Conservation (phyloP, 2,113 vertebrate genomes). For the Deroptyus accipitrinus region DNA sequence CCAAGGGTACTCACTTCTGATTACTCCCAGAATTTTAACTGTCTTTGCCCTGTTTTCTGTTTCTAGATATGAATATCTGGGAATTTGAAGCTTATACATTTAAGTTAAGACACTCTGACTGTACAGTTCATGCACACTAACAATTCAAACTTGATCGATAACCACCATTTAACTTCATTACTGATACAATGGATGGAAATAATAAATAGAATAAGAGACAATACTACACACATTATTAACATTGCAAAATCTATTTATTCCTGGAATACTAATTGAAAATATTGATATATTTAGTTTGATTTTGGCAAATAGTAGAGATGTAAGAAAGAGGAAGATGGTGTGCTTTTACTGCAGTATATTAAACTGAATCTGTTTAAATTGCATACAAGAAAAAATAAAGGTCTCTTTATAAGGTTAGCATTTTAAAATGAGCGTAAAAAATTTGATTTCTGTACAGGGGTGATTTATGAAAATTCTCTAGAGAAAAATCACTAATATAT, state of each 20-base stretch:
- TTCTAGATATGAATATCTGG: neutral
- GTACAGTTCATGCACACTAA: neutral
- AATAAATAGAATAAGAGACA: neutral
- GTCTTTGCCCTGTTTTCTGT: neutral
- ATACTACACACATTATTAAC: neutral
- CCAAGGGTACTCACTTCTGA: neutral
- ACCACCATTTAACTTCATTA: neutral
- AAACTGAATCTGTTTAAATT: neutral
- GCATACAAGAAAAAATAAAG: neutral
- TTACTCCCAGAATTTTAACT: neutral
- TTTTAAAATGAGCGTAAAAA: neutral
- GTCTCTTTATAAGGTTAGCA: neutral
- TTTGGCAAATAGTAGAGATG: neutral
- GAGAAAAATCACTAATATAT: neutral
- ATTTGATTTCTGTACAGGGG: neutral
- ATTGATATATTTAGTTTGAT: neutral
- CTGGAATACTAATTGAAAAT: neutral
- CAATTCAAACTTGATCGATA: neutral
- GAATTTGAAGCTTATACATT: neutral
- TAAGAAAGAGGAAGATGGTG: neutral
- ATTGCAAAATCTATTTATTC: neutral
- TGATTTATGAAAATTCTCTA: neutral
- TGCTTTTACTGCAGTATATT: neutral
- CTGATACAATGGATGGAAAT: neutral
- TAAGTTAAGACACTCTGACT: neutral